Evolutionary conservation across 2,113 vertebrate genomes (phyloP), one percentile per base, ranked within the genome.

Genomic region (Riparia riparia): DNA sequence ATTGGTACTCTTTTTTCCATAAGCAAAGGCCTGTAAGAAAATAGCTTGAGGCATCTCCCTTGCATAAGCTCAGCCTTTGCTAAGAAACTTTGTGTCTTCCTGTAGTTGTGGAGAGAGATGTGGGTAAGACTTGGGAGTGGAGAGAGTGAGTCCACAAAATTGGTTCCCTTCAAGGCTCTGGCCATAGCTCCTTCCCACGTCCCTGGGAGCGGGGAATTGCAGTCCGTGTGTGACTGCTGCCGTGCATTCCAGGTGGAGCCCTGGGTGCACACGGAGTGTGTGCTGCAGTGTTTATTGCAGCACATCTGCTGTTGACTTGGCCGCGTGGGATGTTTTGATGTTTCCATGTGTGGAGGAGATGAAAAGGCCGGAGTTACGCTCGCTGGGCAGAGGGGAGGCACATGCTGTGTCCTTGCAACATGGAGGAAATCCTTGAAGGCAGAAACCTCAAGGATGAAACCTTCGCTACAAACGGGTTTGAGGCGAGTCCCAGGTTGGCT

Each of bases 201-300:
- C 31, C 42, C 37, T 64, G 80, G 53, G 32, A 10, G 0, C 11
- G 54, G 49, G 39, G 37, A 3, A 0, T 1, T 47, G 80, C 44
- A 31, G 49, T 37, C 54, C 5, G 0, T 19, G 44, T 13, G 17
- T 4, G 7, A 3, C 42, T 2, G 8, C 10, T 47, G 17, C 28
- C 1, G 4, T n/a, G 63, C 25, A 12, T 37, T 53, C 41, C 76
- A 73, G 94, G 76, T 78, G 65, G 0, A 69, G 39, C 71, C 44
- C 28, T 26, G 74, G 37, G 25, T 3, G 58, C 42, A 1, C 49
- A 6, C 0, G 1, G 2, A 0, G 1, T 4, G 19, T 7, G 3
- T 32, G 7, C 17, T n/a, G 65, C 82, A 22, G 53, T 37, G 6
- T 91, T 94, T 73, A 21, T n/a, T 31, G 37, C 24, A 57, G 54